Evolutionary conservation across 2,888 invertebrate species (phyloP).

Genomic region (Isotomurus palustris): DNA sequence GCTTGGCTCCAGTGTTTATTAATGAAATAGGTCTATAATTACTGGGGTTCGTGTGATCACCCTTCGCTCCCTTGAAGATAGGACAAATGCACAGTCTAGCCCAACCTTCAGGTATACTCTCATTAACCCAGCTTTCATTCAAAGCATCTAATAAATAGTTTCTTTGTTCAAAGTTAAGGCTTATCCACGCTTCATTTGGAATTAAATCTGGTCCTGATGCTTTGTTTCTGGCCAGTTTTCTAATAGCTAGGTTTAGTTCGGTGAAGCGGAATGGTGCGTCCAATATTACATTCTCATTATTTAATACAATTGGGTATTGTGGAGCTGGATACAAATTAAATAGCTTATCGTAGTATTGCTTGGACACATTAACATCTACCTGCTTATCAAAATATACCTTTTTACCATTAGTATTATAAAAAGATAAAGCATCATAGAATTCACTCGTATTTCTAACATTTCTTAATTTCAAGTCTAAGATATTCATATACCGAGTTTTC

Average conservation of each 20-base stretch:
- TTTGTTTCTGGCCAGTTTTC: constrained; percentile 5
- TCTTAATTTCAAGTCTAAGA: neutral
- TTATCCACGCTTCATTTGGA: constrained; percentile 15
- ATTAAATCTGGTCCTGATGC: constrained; percentile 13
- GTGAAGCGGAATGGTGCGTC: constrained; percentile 2
- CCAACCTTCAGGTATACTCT: neutral
- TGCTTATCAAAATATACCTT: no score
- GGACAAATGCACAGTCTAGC: constrained; percentile 14
- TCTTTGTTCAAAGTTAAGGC: neutral
- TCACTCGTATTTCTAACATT: neutral
- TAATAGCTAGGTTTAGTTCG: constrained; percentile 12
- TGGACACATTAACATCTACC: neutral
- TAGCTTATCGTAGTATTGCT: neutral
- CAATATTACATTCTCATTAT: neutral
- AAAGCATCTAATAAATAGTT: constrained; percentile 1
- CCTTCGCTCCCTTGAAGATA: constrained; percentile 41
- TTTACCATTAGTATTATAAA: neutral
- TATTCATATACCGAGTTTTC: neutral
- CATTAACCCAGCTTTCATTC: constrained; percentile 5
- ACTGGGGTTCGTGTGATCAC: constrained; percentile 21
- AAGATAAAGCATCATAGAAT: constrained; percentile 5
- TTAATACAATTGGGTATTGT: neutral
- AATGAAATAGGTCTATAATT: constrained; percentile 42
- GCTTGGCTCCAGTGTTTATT: constrained; percentile 32
- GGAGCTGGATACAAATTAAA: neutral